Conservation (phyloP, 2,888 invertebrate species). For the Cheilosia variabilis region DNA sequence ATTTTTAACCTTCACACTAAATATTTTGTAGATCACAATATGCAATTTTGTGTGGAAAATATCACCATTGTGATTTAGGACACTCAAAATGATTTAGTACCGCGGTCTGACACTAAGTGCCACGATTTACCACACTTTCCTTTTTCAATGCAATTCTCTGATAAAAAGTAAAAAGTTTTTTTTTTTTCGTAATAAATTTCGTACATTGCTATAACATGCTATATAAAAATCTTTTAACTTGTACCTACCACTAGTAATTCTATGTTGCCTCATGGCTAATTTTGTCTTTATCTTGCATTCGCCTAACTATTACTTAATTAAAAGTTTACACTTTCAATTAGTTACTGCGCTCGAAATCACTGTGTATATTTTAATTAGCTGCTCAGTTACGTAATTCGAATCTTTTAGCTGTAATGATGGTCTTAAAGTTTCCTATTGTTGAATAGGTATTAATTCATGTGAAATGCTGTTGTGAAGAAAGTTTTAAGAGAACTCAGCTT, state of each 20-base stretch:
- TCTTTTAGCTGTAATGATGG: not conserved
- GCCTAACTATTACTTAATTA: constrained; percentile 4
- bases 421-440: not conserved
- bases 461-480: not conserved
- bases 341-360: not conserved
- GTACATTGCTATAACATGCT: not conserved
- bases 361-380: not conserved
- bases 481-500: not conserved
- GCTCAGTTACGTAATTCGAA: not conserved
- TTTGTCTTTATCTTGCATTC: not conserved
- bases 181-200: not conserved
- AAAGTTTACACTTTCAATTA: constrained; percentile 20
- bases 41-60: too few relatives aligned
- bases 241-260: not conserved
- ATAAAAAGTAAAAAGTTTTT: too few relatives aligned
- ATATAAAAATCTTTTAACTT: constrained; percentile 4
- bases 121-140: too few relatives aligned
- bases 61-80: too few relatives aligned
- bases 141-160: too few relatives aligned
- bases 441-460: not conserved
- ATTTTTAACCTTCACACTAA: too few relatives aligned
- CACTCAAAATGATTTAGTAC: too few relatives aligned
- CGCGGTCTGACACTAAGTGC: too few relatives aligned
- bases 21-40: too few relatives aligned
- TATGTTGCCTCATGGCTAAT: not conserved